Conservation (phyloP, 92 coral and sea anemone species). For the Umimayanthus chanpuru region DNA sequence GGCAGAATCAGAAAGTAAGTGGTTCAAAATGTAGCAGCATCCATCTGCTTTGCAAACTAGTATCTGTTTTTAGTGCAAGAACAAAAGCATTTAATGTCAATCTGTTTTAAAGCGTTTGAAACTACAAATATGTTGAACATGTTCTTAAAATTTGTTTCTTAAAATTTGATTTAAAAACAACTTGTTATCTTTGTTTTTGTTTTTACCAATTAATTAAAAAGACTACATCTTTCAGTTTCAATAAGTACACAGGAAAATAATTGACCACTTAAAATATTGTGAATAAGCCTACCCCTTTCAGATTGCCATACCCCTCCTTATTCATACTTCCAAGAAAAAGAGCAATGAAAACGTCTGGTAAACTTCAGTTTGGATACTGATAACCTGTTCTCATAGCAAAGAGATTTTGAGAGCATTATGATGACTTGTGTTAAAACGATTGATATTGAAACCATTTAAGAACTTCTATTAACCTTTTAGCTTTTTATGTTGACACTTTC, state of each 20-base stretch:
- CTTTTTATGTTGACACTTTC: background rate
- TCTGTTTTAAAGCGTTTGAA: background rate
- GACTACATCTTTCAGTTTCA: too few relatives aligned
- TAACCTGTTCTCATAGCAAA: background rate
- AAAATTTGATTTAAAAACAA: too few relatives aligned
- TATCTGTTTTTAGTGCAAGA: background rate
- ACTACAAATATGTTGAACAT: background rate
- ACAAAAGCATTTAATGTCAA: too few relatives aligned
- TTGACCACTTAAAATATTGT: background rate
- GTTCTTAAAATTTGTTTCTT: too few relatives aligned
- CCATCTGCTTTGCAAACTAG: background rate
- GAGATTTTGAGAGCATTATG: too few relatives aligned
- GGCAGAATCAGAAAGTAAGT: slow-evolving; percentile 96
- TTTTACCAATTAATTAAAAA: too few relatives aligned
- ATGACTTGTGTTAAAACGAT: too few relatives aligned
- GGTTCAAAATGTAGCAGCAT: background rate
- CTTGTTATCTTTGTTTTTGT: too few relatives aligned
- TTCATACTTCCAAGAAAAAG: background rate
- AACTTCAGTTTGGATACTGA: background rate
- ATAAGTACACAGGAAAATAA: background rate
- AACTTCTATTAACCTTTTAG: too few relatives aligned
- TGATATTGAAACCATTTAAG: too few relatives aligned
- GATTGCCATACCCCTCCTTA: background rate
- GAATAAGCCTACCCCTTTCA: too few relatives aligned
- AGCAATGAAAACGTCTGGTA: background rate